Evolutionary conservation across 2,888 invertebrate genomes (phyloP).

Genomic region (Himalopsyche tibetana): DNA sequence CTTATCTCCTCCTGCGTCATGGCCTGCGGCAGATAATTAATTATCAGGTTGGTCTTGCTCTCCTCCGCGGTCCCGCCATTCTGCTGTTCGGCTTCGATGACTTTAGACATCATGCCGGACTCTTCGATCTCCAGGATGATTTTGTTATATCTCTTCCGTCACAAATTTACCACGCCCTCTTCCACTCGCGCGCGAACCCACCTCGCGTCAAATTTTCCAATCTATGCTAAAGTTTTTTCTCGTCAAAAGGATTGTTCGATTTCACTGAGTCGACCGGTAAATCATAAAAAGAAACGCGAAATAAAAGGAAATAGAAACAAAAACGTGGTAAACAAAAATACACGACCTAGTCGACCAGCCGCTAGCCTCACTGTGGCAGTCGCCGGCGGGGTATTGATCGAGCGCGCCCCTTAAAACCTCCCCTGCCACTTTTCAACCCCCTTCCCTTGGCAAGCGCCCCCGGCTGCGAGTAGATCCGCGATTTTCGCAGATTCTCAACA

Average conservation of each 20-base stretch:
- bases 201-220: conserved; percentile 51
- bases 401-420: conserved; percentile 70
- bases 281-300: conserved; percentile 77
- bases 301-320: conserved; percentile 74
- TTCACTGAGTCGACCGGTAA: conserved; percentile 67
- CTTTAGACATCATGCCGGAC: conserved; percentile 86
- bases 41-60: conserved; percentile 98
- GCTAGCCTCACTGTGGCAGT: conserved; percentile 73
- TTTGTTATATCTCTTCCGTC: conserved; percentile 13
- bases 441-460: conserved; percentile 72
- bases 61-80: conserved; percentile 92
- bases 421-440: conserved; percentile 67
- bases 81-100: conserved; percentile 90
- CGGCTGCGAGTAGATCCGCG: conserved; percentile 36
- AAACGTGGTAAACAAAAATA: conserved; percentile 77
- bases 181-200: conserved; percentile 55
- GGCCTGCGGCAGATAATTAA: conserved; percentile 99
- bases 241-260: conserved; percentile 48
- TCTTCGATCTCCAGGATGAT: conserved; percentile 44
- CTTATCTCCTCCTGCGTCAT: conserved; percentile 99
- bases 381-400: conserved; percentile 66
- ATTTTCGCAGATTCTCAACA: conserved; percentile 6
- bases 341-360: conserved; percentile 75
- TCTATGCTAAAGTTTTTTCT: conserved; percentile 41
- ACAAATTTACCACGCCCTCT: conserved; percentile 58